Evolutionary conservation across 2,888 invertebrate species (phyloP), one percentile per base, ranked within the genome.

Genomic region (Cephus runcator): DNA sequence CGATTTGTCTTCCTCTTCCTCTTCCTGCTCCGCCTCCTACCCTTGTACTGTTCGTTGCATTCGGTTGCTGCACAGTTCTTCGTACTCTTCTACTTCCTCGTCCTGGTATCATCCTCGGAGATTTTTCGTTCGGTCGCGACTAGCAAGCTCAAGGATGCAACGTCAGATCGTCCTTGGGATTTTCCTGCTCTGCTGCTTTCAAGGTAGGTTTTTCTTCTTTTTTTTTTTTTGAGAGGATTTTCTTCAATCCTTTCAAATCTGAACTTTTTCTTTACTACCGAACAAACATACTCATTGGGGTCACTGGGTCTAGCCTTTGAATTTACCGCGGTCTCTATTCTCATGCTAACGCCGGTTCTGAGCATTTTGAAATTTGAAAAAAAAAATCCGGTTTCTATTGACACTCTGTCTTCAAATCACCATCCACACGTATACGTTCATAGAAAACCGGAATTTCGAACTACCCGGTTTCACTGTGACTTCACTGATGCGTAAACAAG

Each of bases 161-260:
- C 85, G 85, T 82, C 88, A 89, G 83, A 82, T 90, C 80, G 81
- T 85, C 77, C 81, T 87, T 78, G 88, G 88, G 81, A 85, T 89
- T 83, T 82, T 90, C 80, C 86, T 90, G 79, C 84, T 89, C 81
- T 88, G 87, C 86, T 90, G 88, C 81, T 82, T 90, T 80, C 90
- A 90, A 89, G 90, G 90, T 90, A 84, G n/a, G 40, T 75, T 35
- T 35, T 35, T 35, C 34, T 35, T 3, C 11, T 34, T 34, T 9
- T 34, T 34, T 68, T 56, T 56, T 15, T n/a, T n/a, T n/a, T n/a
- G n/a, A n/a, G 56, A 56, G 23, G 9, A 9, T 56, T 56, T 23
- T 15, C 56, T 6, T 56, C 15, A 2, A 56, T 23, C 40, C 15
- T 23, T 56, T 56, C 9, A 1, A 9, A 9, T 23, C 23, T 23